Evolutionary conservation across 2,797 vertebrate genomes (phyloP).

Genomic region (Chloroceryle inda): DNA sequence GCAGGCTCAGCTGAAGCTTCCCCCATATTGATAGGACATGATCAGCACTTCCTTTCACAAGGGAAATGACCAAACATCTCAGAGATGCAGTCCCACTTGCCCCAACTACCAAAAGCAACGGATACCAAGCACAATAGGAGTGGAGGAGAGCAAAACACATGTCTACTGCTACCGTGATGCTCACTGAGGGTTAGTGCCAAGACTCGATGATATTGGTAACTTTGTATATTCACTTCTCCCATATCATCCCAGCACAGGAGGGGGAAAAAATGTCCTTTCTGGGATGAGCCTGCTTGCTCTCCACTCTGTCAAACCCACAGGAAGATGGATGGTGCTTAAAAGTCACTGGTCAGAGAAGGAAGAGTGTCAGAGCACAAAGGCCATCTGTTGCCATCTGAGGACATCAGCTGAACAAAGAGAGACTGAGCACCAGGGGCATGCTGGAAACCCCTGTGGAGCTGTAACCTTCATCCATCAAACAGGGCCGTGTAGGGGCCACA

Average conservation of each 20-base stretch:
- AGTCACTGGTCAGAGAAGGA: background rate
- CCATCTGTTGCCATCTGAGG: slow-evolving; percentile 15
- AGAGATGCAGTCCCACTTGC: background rate
- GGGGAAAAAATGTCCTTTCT: background rate
- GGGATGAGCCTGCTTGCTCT: background rate
- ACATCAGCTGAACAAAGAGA: slow-evolving; percentile 15
- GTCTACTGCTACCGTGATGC: background rate
- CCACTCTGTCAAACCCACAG: background rate
- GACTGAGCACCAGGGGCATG: background rate
- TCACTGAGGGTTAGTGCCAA: background rate
- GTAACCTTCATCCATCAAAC: slow-evolving; percentile 3
- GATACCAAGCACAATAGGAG: background rate
- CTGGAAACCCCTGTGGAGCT: background rate
- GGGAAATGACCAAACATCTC: background rate
- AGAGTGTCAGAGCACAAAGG: slow-evolving; percentile 9
- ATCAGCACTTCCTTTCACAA: background rate
- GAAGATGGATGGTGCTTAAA: slow-evolving; percentile 12
- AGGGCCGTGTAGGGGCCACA: background rate
- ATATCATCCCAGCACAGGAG: background rate
- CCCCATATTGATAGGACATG: background rate
- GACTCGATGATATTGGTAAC: background rate
- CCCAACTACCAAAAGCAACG: background rate
- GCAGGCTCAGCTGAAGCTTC: background rate
- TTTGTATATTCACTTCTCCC: background rate
- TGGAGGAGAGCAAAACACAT: background rate